Evolutionary conservation across 2,888 invertebrate genomes (phyloP), one percentile per base, ranked within the genome.

Genomic region (Tetanocera ferruginea): DNA sequence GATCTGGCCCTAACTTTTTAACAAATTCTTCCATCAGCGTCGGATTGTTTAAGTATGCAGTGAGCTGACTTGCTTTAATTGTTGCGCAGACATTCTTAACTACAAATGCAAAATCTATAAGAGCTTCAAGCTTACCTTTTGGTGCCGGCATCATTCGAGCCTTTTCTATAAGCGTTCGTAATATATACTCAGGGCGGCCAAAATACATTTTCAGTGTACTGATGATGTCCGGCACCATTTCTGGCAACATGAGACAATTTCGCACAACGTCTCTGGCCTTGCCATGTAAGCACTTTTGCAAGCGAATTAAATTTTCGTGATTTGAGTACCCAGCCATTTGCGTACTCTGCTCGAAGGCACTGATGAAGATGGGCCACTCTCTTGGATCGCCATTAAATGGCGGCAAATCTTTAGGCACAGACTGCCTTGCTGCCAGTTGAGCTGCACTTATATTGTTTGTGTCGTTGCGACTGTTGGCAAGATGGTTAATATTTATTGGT

Each of bases 1-100:
- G 57, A 4, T 75, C 76, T 0, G 23, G 0, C 5, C 71, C 37
- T 11, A 78, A 37, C 31, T 76, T 77, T 2, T 69, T 77, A 1
- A 77, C 55, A 3, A 78, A 11, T 51, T 80, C 73, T 66, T 74
- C 74, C 23, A 77, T 62, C 57, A 76, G 60, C 60, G 57, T 76
- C 0, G 69, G 70, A 57, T 78, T 69, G 66, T 4, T 76, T 37
- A 78, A 72, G 51, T 80, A 78, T 4, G 71, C 71, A 11, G 73
- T 51, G 11, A 76, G 25, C 2, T 71, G 28, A 9, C 57, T 51
- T 23, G 78, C 76, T 3, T 62, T 62, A 9, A 76, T 76, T 5
- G 77, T 80, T 0, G 71, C 62, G 25, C 78, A 77, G 5, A 55
- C 19, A 8, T 55, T 55, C 6, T 55, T 55, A 14, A 55, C 55